Evolutionary conservation across 2,888 invertebrate genomes (phyloP).

Genomic region (Hipparchia sbordonii): DNA sequence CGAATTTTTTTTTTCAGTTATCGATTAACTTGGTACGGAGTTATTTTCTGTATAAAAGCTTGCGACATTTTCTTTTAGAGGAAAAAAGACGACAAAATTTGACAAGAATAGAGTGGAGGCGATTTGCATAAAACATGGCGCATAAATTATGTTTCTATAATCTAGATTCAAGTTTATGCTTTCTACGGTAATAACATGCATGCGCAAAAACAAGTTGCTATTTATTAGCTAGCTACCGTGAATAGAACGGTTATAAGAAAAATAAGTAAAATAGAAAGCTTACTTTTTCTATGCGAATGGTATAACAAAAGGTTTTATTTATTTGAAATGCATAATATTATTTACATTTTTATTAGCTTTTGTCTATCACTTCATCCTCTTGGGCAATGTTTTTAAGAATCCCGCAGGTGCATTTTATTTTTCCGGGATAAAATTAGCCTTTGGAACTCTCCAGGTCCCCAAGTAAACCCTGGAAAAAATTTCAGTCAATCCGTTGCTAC

Average conservation of each 20-base stretch:
- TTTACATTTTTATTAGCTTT: no score
- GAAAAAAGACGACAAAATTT: constrained; percentile 27
- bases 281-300: background rate
- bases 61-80: background rate
- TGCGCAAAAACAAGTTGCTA: constrained; percentile 28
- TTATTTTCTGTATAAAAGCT: background rate
- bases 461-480: no score
- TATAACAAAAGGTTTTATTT: background rate
- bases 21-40: no score
- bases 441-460: no score
- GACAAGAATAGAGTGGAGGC: constrained; percentile 37
- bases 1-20: no score
- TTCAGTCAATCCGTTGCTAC: no score
- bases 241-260: constrained; percentile 20
- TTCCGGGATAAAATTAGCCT: no score
- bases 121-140: constrained; percentile 44
- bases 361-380: no score
- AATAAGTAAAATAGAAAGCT: constrained; percentile 11
- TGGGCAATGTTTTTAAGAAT: no score
- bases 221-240: constrained; percentile 31
- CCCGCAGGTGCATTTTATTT: no score
- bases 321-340: background rate
- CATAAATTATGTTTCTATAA: constrained; percentile 45
- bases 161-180: constrained; percentile 44
- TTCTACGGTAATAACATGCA: constrained; percentile 40